phyloP scores from a whole-genome alignment of 2,113 vertebrate species.

The Sitta europaea region DNA sequence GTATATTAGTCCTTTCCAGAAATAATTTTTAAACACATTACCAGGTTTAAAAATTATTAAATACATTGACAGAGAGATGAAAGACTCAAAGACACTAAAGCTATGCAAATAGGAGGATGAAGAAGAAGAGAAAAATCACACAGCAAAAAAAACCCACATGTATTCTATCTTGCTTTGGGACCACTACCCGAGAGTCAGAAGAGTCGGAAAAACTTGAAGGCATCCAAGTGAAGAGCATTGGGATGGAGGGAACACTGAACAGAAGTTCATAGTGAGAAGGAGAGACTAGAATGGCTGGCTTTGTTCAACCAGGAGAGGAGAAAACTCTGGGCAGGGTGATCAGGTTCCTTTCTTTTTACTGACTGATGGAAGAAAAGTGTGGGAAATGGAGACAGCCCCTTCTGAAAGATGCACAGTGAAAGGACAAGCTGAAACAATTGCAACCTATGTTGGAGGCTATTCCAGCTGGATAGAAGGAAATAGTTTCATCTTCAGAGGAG shows the following conservation, averaged over 20 bases:
- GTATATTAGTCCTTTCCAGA: neutral
- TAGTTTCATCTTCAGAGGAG: neutral
- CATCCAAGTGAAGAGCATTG: neutral
- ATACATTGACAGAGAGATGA: neutral
- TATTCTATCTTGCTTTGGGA: neutral
- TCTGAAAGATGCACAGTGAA: neutral
- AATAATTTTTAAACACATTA: neutral
- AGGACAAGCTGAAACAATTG: neutral
- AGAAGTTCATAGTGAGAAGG: neutral
- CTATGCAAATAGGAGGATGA: neutral
- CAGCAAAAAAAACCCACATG: fast-evolving
- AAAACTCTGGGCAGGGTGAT: neutral
- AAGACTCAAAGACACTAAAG: neutral
- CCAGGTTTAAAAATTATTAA: neutral
- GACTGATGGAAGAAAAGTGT: neutral
- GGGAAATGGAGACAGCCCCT: neutral
- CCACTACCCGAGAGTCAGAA: neutral
- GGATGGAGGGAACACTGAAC: neutral
- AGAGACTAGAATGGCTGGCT: neutral
- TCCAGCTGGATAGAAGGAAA: neutral
- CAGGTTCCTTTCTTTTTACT: neutral
- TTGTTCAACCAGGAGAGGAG: neutral
- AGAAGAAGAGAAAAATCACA: neutral
- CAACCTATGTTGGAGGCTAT: neutral
- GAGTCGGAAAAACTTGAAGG: neutral